A percentile compares a stretch with the other conserved stretches of the same genome.
These are phyloP conservation scores for Andricus grossulariae DNA, from an alignment of 1,140 invertebrate genomes.

Conservation along the genomic window DNA sequence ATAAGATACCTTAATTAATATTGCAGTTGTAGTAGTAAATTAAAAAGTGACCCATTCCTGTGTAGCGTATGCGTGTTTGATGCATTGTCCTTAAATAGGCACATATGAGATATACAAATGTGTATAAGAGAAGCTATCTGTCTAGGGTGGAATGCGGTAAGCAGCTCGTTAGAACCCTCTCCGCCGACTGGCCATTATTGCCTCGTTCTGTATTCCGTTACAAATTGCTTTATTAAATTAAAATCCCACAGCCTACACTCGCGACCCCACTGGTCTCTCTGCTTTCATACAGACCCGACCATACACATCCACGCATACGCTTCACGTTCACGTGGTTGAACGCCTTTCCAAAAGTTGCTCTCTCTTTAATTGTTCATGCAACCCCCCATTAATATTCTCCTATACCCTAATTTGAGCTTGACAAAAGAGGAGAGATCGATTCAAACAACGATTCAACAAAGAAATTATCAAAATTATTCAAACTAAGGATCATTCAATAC, in stretches of 20 bases:
- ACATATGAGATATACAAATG: neutral
- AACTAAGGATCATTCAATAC: too few relatives aligned
- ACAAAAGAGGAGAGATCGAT: too few relatives aligned
- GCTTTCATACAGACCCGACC: constrained; percentile 25
- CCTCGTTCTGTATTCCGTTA: constrained; percentile 75
- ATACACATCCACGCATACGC: constrained; percentile 34
- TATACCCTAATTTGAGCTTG: too few relatives aligned
- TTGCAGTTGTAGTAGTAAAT: too few relatives aligned
- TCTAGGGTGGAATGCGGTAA: constrained; percentile 70
- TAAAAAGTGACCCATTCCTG: neutral
- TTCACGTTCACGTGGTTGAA: constrained; percentile 24
- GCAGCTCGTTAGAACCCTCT: constrained; percentile 75
- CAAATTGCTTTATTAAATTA: constrained; percentile 74
- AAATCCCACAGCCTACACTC: constrained; percentile 68
- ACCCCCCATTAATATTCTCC: constrained; percentile 34
- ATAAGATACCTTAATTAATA: too few relatives aligned
- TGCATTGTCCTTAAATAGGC: neutral
- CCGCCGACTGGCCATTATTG: constrained; percentile 74
- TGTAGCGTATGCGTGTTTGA: neutral
- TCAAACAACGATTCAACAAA: too few relatives aligned
- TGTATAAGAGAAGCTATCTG: constrained; percentile 40
- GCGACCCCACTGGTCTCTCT: constrained; percentile 40
- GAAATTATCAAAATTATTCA: too few relatives aligned
- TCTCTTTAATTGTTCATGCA: constrained; percentile 47
- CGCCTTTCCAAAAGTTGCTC: constrained; percentile 30